Evolutionary conservation across 2,888 invertebrate genomes (phyloP).

Genomic region (Dynastes tityus): DNA sequence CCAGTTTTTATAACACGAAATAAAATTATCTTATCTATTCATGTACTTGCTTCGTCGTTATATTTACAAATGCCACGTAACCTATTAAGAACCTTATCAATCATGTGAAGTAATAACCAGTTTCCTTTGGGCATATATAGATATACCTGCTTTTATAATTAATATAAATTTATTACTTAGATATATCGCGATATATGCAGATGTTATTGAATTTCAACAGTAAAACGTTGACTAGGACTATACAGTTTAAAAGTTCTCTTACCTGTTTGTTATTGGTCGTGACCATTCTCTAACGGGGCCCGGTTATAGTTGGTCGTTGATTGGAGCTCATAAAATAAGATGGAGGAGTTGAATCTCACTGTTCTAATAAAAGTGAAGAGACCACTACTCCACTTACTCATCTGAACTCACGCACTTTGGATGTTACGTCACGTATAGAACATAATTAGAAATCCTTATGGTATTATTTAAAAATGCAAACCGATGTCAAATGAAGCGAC

Average conservation of each 20-base stretch:
- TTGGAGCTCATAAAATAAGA: conserved; percentile 59
- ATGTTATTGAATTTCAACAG: no score
- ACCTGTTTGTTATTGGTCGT: not conserved
- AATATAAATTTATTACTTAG: not conserved
- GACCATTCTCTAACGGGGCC: not conserved
- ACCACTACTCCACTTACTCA: conserved; percentile 69
- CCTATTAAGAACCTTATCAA: conserved; percentile 36
- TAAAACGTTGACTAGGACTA: no score
- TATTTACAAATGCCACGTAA: conserved; percentile 39
- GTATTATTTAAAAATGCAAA: not conserved
- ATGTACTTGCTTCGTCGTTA: conserved; percentile 4
- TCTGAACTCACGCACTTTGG: conserved; percentile 53
- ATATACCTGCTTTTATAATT: not conserved
- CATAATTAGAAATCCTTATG: no score
- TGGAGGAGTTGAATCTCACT: conserved; percentile 72
- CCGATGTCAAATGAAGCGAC: not conserved
- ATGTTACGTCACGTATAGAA: no score
- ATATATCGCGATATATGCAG: no score
- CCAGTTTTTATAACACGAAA: conserved; percentile 4
- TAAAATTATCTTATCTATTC: conserved; percentile 34
- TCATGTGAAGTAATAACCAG: conserved; percentile 29
- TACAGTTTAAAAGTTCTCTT: not conserved
- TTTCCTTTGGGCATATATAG: not conserved
- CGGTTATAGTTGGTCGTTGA: not conserved
- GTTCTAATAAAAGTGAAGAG: conserved; percentile 67